Evolutionary conservation across 2,888 invertebrate genomes (phyloP).

Genomic region (Drosophila paramelanica): DNA sequence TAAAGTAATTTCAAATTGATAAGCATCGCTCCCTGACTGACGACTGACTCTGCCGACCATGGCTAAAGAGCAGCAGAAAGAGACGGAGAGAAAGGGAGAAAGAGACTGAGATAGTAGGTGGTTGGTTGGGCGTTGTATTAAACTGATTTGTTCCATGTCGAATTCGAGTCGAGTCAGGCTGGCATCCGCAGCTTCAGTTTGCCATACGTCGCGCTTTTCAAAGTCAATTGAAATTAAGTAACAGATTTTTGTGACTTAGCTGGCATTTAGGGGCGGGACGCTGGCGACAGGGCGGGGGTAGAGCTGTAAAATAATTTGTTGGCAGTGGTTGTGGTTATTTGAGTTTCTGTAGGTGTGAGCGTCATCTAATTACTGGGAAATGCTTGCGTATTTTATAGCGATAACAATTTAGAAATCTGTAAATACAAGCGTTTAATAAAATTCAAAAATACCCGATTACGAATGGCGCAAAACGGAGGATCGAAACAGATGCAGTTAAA

Average conservation of each 20-base stretch:
- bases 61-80: not conserved
- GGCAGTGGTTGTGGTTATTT: conserved; percentile 17
- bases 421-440: not conserved
- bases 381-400: not conserved
- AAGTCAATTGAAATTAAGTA: conserved; percentile 81
- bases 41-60: conserved; percentile 35
- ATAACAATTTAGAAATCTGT: not conserved
- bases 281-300: not conserved
- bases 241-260: conserved; percentile 72
- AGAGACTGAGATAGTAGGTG: not conserved
- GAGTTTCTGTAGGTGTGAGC: conserved; percentile 1
- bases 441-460: not conserved
- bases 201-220: conserved; percentile 70
- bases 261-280: not conserved
- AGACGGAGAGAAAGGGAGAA: not conserved
- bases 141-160: conserved; percentile 76
- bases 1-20: conserved; percentile 81
- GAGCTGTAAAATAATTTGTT: not conserved
- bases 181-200: conserved; percentile 36
- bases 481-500: too few relatives aligned
- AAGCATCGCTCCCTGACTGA: conserved; percentile 70
- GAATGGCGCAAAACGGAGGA: not conserved
- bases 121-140: conserved; percentile 48
- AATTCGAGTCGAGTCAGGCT: conserved; percentile 55
- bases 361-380: conserved; percentile 16